These are phyloP conservation scores for Lucinisca nassula DNA, from an alignment of 2,888 invertebrate species.

Conservation along the genomic window DNA sequence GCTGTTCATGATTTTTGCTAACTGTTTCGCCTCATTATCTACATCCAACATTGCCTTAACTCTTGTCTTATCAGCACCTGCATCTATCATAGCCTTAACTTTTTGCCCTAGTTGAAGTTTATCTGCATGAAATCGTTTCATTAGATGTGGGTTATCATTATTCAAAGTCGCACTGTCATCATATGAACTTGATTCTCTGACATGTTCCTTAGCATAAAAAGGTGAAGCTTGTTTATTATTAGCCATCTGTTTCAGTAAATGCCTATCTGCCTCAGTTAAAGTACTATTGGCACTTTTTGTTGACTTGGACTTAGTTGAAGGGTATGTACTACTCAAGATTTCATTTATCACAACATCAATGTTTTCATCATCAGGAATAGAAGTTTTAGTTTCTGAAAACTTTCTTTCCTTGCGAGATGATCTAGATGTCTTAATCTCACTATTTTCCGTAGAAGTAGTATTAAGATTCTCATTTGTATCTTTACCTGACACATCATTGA, in stretches of 20 bases:
- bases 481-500: not conserved
- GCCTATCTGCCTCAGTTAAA: slow-evolving; percentile 79
- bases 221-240: slow-evolving; percentile 75
- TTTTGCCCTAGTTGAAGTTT: slow-evolving; percentile 75
- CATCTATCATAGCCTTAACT: slow-evolving; percentile 78
- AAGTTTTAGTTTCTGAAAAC: slow-evolving; percentile 77
- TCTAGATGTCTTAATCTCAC: slow-evolving; percentile 60
- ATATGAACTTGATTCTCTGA: slow-evolving; percentile 63
- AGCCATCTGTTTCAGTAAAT: slow-evolving; percentile 73
- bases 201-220: slow-evolving; percentile 77
- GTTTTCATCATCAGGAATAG: slow-evolving; percentile 72
- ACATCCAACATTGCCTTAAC: slow-evolving; percentile 74
- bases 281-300: slow-evolving; percentile 73
- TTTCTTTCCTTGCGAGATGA: slow-evolving; percentile 75
- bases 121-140: slow-evolving; percentile 75
- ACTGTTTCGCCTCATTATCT: slow-evolving; percentile 79
- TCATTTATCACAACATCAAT: slow-evolving; percentile 85
- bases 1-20: slow-evolving; percentile 83
- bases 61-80: slow-evolving; percentile 71
- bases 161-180: slow-evolving; percentile 67
- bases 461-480: not conserved
- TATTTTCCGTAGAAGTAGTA: slow-evolving; percentile 40
- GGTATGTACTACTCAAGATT: slow-evolving; percentile 80
- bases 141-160: slow-evolving; percentile 74
- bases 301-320: slow-evolving; percentile 71